Percentiles rank a stretch among this genome's conserved stretches.
Conservation (phyloP, 1,140 invertebrate genomes). For the Pogonomyrmex barbatus region DNA sequence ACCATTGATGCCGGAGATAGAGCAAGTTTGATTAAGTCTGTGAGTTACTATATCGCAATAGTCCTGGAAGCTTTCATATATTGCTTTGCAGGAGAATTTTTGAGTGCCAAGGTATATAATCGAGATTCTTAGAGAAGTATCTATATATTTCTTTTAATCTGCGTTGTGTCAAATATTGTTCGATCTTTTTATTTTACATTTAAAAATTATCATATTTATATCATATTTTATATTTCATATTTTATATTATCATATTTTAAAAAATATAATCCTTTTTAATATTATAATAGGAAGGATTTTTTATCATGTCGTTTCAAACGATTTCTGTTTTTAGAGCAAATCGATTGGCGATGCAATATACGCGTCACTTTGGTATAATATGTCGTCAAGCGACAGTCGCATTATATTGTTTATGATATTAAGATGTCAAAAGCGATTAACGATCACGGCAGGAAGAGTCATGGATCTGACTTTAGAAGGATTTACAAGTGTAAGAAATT, state of each 20-base stretch:
- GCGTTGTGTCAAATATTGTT: not conserved
- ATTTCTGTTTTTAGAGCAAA: conserved; percentile 42
- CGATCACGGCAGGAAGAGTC: conserved; percentile 68
- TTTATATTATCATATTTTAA: not conserved
- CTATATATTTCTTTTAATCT: not conserved
- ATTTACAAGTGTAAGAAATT: conserved; percentile 63
- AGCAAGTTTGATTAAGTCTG: conserved; percentile 27
- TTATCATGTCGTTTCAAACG: not conserved
- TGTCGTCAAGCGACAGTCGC: conserved; percentile 44
- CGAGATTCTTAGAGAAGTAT: not conserved
- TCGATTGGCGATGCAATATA: conserved; percentile 53
- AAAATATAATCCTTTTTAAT: not conserved
- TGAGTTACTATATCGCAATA: conserved; percentile 59
- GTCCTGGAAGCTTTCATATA: conserved; percentile 65
- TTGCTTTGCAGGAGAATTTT: conserved; percentile 67
- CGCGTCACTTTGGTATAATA: conserved; percentile 56
- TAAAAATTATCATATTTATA: too few species aligned
- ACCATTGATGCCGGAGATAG: not conserved
- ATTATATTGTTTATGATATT: conserved; percentile 63
- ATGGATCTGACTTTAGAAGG: conserved; percentile 61
- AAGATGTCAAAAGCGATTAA: conserved; percentile 67
- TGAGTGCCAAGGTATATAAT: conserved; percentile 58
- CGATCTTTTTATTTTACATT: too few species aligned
- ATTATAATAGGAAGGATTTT: too few species aligned
- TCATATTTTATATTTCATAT: not conserved